Percentiles rank a stretch among this genome's conserved stretches.
These are phyloP conservation scores for Scelioninae gen. 2 DNA, from an alignment of 2,888 invertebrate species.

Conservation along the genomic window DNA sequence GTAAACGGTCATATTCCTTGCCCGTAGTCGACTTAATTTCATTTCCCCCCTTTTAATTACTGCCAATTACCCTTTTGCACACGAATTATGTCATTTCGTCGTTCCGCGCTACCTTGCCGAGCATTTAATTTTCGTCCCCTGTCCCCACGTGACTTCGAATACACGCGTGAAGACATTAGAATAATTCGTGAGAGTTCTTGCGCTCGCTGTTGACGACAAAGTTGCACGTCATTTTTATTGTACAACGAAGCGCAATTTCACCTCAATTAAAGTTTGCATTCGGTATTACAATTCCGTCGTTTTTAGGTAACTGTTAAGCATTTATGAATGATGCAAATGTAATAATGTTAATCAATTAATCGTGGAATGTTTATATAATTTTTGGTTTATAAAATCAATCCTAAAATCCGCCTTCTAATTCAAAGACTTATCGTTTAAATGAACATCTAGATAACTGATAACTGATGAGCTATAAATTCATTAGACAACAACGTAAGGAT, in stretches of 20 bases:
- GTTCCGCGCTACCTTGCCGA: constrained; percentile 49
- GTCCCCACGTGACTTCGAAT: constrained; percentile 44
- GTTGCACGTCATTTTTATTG: constrained; percentile 38
- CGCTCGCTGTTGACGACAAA: constrained; percentile 24
- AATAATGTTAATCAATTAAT: no score
- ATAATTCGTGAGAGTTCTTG: constrained; percentile 53
- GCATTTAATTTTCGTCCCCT: constrained; percentile 51
- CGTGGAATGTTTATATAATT: no score
- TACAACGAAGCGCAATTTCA: constrained; percentile 25
- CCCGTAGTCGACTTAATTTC: constrained; percentile 71
- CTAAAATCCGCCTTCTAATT: no score
- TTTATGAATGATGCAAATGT: no score
- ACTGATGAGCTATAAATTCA: no score
- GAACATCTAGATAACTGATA: no score
- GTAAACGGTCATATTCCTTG: constrained; percentile 72
- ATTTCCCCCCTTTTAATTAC: constrained; percentile 73
- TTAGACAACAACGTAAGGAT: no score
- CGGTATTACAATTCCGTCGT: neutral
- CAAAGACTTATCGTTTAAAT: no score
- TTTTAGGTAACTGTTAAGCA: neutral
- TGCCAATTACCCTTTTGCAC: constrained; percentile 72
- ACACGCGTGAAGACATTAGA: constrained; percentile 53
- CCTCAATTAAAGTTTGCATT: constrained; percentile 18
- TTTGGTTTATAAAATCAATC: no score
- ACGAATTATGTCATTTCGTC: constrained; percentile 73